Conservation (phyloP, 2,888 invertebrate species). For the Azorinus chamasolen region DNA sequence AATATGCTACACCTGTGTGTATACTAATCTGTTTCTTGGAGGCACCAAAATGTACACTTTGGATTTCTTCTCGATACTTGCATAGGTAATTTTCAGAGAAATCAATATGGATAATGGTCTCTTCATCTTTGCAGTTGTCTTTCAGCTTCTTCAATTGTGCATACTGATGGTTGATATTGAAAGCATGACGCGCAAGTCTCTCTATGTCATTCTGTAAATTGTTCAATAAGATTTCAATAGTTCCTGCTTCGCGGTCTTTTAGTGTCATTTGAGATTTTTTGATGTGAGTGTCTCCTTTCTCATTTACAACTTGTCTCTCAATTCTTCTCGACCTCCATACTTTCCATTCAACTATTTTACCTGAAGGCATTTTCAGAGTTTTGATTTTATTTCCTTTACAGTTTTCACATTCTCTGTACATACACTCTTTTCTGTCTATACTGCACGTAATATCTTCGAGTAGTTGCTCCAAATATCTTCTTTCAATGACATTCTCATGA, state of each 20-base stretch:
- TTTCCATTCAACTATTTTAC: constrained; percentile 17
- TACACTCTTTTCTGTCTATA: constrained; percentile 19
- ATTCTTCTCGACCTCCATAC: constrained; percentile 15
- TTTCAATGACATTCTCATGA: constrained; percentile 3
- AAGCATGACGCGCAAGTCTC: constrained; percentile 6
- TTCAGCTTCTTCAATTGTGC: constrained; percentile 2
- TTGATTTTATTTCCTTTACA: constrained; percentile 12
- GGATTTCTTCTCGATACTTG: constrained; percentile 42
- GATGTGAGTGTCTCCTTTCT: not conserved
- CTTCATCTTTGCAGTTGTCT: not conserved
- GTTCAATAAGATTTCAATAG: constrained; percentile 3
- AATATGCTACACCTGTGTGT: constrained; percentile 53
- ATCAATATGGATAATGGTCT: constrained; percentile 23
- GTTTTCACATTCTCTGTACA: constrained; percentile 23
- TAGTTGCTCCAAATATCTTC: constrained; percentile 1
- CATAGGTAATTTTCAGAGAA: constrained; percentile 53
- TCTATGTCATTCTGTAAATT: constrained; percentile 14
- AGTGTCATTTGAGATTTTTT: constrained; percentile 4
- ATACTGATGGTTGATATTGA: constrained; percentile 14
- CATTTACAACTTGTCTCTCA: constrained; percentile 5
- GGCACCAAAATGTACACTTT: constrained; percentile 56
- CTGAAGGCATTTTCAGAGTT: not conserved
- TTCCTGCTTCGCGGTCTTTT: constrained; percentile 13
- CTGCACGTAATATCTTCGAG: constrained; percentile 19
- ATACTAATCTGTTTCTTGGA: constrained; percentile 50